Conservation (phyloP, 2,113 vertebrate species). For the Strix aluco region DNA sequence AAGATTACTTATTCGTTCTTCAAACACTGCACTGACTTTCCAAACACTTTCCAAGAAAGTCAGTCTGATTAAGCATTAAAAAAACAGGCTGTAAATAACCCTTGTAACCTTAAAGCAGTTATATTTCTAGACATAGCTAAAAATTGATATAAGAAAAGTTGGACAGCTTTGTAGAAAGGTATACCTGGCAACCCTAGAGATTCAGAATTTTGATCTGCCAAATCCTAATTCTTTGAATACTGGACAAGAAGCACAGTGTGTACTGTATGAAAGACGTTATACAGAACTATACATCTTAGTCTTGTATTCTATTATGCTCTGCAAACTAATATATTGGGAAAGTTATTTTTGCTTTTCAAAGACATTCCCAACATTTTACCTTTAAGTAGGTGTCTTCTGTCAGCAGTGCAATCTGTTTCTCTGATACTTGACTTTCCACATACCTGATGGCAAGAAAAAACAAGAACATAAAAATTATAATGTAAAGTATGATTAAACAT, state of each 20-base stretch:
- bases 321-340: neutral
- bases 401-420: constrained; percentile 81
- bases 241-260: neutral
- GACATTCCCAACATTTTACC: constrained; percentile 70
- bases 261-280: neutral
- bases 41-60: neutral
- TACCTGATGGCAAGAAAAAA: constrained; percentile 75
- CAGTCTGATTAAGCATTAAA: neutral
- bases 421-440: constrained; percentile 82
- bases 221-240: neutral
- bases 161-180: neutral
- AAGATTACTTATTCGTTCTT: neutral
- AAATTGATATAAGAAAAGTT: neutral
- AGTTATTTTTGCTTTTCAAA: neutral
- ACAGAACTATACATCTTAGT: neutral
- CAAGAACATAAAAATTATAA: neutral
- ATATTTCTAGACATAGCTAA: neutral
- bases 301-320: neutral
- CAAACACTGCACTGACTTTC: neutral
- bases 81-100: neutral
- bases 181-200: neutral
- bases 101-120: neutral
- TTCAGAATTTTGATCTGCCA: neutral
- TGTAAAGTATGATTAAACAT: neutral
- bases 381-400: constrained; percentile 84